Evolutionary conservation across 2,113 vertebrate genomes (phyloP), one percentile per base, ranked within the genome.

Genomic region (Cyanoderma ruficeps): DNA sequence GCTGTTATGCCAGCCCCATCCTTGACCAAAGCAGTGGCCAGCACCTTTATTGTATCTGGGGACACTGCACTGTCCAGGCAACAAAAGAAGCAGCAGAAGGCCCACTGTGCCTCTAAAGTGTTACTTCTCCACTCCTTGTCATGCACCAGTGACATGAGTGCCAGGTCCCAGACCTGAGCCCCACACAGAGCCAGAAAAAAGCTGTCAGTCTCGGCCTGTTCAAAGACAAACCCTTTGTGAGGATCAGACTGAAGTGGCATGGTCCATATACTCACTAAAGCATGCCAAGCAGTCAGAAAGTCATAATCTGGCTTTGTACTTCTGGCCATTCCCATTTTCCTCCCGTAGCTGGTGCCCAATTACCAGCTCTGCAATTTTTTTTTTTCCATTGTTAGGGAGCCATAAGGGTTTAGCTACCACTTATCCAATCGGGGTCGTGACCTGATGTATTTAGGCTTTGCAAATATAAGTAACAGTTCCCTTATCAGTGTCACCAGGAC

Each of bases 121-220:
- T 97, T 97, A 79, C 94, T 90, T 86, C 94, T 93, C 87, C 90
- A 87, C 90, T 97, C 90, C 89, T 96, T 96, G 98, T 98, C 98
- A 98, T 83, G 97, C 98, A 96, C 96, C 97, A 96, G 94, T 98
- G 98, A 98, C 96, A 78, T 95, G 97, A 98, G 98, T 98, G 98
- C 98, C 84, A 97, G 60, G 76, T 95, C 92, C 90, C 83, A 89
- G 95, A 94, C 95, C 93, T 82, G 39, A 95, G 93, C 96, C 96
- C 94, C 97, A 94, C 97, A 97, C 91, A 93, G 90, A 97, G 97
- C 60, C 93, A 95, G 91, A 97, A 97, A 93, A 98, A 98, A 98
- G 97, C 98, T 97, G 97, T 98, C 98, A 98, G 97, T 97, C 98
- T 98, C 96, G 89, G 98, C 96, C 63, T 94, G 98, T 98, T 98